phyloP scores from a whole-genome alignment of 2,888 invertebrate genomes.

The Eurois occulta region DNA sequence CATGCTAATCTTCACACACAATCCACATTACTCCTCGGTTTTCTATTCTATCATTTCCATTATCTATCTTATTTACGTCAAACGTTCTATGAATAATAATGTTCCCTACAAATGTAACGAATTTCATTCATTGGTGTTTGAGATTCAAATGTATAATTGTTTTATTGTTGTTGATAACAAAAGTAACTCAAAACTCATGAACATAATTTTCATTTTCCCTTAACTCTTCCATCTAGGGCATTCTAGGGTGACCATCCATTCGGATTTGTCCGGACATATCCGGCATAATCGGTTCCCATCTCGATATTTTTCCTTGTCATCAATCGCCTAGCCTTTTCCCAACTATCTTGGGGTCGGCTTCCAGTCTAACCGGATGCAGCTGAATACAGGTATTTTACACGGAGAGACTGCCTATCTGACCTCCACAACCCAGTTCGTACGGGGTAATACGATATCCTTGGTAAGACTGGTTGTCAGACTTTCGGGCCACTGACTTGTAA shows the following conservation, averaged over 20 bases:
- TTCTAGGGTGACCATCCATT: background rate
- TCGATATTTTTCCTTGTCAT: background rate
- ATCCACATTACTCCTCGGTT: conserved; percentile 21
- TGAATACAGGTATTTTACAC: too few species aligned
- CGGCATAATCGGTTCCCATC: background rate
- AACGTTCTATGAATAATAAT: conserved; percentile 31
- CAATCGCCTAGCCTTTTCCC: too few species aligned
- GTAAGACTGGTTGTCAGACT: too few species aligned
- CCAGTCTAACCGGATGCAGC: too few species aligned
- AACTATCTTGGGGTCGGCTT: too few species aligned
- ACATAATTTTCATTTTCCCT: conserved; percentile 39
- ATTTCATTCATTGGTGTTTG: conserved; percentile 13
- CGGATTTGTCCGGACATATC: background rate
- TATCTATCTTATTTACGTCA: conserved; percentile 25
- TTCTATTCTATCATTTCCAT: conserved; percentile 19
- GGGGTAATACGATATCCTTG: too few species aligned
- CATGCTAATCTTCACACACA: background rate
- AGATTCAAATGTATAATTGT: conserved; percentile 46
- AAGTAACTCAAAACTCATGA: conserved; percentile 19
- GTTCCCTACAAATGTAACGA: conserved; percentile 25
- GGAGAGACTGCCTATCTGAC: too few species aligned
- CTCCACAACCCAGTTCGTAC: too few species aligned
- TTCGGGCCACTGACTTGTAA: too few species aligned
- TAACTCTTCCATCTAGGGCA: conserved; percentile 28
- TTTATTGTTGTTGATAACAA: conserved; percentile 52